Percentiles rank a stretch among this genome's conserved stretches.
Conservation (phyloP, 1,140 invertebrate species). For the Formica exsecta region DNA sequence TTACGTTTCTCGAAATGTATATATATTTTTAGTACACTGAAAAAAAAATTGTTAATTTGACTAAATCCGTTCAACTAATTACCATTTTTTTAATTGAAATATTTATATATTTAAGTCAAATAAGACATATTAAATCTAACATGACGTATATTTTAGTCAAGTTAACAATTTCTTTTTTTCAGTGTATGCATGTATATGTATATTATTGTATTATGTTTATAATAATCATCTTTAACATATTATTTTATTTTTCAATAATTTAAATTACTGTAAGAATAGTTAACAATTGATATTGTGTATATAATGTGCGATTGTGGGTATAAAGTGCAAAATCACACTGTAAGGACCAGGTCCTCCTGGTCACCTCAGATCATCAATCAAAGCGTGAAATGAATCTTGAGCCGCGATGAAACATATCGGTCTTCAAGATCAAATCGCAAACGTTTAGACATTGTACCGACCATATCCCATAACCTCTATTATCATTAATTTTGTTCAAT, state of each 20-base stretch:
- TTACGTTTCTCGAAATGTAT: neutral
- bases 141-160: too few species aligned
- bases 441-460: neutral
- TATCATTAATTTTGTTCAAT: neutral
- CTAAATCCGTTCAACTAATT: too few species aligned
- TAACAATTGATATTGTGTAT: neutral
- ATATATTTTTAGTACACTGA: neutral
- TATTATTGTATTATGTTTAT: neutral
- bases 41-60: too few species aligned
- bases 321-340: neutral
- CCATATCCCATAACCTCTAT: neutral
- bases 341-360: neutral
- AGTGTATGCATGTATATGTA: neutral
- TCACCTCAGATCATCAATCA: neutral
- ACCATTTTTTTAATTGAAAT: too few species aligned
- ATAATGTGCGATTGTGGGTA: neutral
- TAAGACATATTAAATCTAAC: too few species aligned
- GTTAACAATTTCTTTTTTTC: too few species aligned
- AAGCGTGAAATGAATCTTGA: slow-evolving; percentile 15
- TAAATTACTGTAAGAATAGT: neutral
- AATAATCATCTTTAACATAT: neutral
- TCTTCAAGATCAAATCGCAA: neutral
- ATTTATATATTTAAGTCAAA: too few species aligned
- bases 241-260: slow-evolving; percentile 12
- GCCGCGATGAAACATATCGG: neutral